These are phyloP conservation scores for Enteromius afrohamiltoni DNA, from an alignment of 2,797 vertebrate genomes.

Conservation along the genomic window DNA sequence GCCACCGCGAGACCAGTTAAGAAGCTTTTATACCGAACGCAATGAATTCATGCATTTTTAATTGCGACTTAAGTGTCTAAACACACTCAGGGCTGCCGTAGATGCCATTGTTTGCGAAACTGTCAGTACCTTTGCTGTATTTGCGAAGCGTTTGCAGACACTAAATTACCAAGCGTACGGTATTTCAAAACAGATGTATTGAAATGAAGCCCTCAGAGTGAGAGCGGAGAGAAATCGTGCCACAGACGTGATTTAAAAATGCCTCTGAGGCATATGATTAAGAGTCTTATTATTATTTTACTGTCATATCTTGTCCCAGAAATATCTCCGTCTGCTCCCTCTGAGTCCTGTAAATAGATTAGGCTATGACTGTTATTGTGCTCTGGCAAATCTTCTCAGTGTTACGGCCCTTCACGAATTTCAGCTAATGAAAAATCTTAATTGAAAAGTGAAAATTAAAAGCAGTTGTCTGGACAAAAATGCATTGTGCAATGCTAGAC, in stretches of 20 bases:
- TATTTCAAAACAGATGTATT: slow-evolving; percentile 39
- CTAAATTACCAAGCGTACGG: slow-evolving; percentile 26
- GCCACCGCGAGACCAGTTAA: not conserved
- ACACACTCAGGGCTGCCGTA: not conserved
- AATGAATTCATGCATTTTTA: slow-evolving; percentile 3
- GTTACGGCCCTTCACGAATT: slow-evolving; percentile 14
- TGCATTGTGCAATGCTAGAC: not conserved
- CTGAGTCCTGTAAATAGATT: slow-evolving; percentile 17
- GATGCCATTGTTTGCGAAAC: not conserved
- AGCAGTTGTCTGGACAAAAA: not conserved
- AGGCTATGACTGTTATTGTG: slow-evolving; percentile 4
- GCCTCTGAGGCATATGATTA: slow-evolving; percentile 19
- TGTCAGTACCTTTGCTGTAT: slow-evolving; percentile 35
- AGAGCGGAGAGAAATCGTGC: slow-evolving; percentile 28
- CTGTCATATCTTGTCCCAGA: slow-evolving; percentile 29
- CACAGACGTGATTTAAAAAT: slow-evolving; percentile 14
- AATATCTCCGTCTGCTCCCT: slow-evolving; percentile 37
- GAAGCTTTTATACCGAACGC: not conserved
- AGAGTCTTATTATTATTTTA: slow-evolving; percentile 17
- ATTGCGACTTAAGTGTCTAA: slow-evolving; percentile 6
- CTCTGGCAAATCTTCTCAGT: slow-evolving; percentile 17
- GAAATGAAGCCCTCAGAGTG: slow-evolving; percentile 26
- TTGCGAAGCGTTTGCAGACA: not conserved
- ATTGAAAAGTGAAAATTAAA: slow-evolving; percentile 34
- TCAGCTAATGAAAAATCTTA: slow-evolving; percentile 19